Base-by-base conservation (phyloP, 2,888 invertebrate species). In the Clivina fossor region DNA sequence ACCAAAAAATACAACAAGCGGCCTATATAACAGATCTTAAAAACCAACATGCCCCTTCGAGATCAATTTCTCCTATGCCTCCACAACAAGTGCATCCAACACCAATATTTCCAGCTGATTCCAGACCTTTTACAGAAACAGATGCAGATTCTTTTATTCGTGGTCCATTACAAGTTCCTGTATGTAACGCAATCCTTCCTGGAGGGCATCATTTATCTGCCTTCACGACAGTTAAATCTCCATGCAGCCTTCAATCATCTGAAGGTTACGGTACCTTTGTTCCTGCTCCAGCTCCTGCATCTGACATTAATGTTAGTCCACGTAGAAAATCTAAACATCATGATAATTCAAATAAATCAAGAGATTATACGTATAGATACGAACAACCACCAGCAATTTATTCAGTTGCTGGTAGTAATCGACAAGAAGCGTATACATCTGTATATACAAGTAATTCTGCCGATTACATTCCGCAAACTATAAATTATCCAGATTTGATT, bases 371-470 rank as follows among this genome's bases (percentile, higher is more conserved):
- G 41, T 79, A 76, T 62, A 69, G 76, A 46, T 74, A 72, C 54
- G 78, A 80, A 48, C 79, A 85, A 68, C 80, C 84, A 13, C 80
- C 84, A 11, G 86, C 86, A 28, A 87, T 87, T 68, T 87, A 87
- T 69, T 87, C 87, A 1, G 84, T 87, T 13, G 87, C 87, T 41
- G 87, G 86, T 40, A 80, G 78, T 61, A 85, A 86, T 74, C 79
- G 84, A 54, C 81, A 84, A 70, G 82, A 85, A 62, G 79, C 81
- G 50, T 86, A 85, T 66, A 86, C 86, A n/a, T 85, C 84, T 43
- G 85, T 87, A 5, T 86, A 86, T 70, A 86, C 86, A 13, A 83
- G 83, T 58, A 82, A 84, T 44, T 79, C 82, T 63, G 80, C 83
- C 41, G 79, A 80, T 62, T 80, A 81, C 62, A 74, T 75, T 2